Conservation (phyloP, 2,797 vertebrate species). For the Orientallactaga sibirica region DNA sequence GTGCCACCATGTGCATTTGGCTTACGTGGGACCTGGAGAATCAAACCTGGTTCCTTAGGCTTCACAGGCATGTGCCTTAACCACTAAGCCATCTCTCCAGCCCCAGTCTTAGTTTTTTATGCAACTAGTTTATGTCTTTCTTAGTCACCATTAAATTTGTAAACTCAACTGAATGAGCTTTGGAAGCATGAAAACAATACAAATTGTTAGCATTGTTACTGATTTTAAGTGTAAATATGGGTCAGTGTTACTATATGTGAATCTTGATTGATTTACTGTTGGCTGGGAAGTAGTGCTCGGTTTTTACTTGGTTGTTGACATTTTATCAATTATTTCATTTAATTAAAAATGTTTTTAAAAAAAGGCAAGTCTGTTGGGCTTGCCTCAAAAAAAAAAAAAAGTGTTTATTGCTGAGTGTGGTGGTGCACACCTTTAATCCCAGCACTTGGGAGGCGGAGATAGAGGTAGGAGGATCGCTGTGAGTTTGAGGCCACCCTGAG, state of each 20-base stretch:
- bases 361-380: too few species aligned
- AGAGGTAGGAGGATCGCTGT: too few species aligned
- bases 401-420: too few species aligned
- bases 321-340: slow-evolving; percentile 40
- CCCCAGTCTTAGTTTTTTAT: not conserved
- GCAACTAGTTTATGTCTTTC: slow-evolving; percentile 44
- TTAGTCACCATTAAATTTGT: slow-evolving; percentile 33
- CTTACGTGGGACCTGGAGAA: too few species aligned
- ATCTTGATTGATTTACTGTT: slow-evolving; percentile 41
- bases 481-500: too few species aligned
- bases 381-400: too few species aligned
- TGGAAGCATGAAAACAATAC: not conserved
- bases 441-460: too few species aligned
- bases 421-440: too few species aligned
- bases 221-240: slow-evolving; percentile 30
- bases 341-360: not conserved
- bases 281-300: slow-evolving; percentile 35
- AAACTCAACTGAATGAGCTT: slow-evolving; percentile 17
- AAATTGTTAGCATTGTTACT: not conserved
- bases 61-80: too few species aligned
- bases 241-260: not conserved
- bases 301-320: not conserved
- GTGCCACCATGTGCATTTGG: too few species aligned
- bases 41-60: too few species aligned
- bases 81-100: too few species aligned